Conservation (phyloP, 2,113 vertebrate species). For the Phylloscopus whistleri region DNA sequence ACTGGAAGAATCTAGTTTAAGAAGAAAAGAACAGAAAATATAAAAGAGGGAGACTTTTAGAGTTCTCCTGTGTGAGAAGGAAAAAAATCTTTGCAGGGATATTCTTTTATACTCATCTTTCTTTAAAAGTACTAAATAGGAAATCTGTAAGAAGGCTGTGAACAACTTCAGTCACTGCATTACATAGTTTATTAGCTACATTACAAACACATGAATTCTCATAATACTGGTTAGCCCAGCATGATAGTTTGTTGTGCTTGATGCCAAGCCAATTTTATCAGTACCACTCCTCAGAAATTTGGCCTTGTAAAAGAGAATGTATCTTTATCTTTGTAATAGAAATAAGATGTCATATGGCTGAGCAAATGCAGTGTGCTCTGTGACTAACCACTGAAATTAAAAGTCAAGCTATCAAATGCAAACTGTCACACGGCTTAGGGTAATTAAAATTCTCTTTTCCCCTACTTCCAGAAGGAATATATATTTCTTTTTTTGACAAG, state of each 20-base stretch:
- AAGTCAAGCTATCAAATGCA: constrained; percentile 49
- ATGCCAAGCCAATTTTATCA: constrained; percentile 44
- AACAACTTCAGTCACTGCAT: neutral
- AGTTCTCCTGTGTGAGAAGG: neutral
- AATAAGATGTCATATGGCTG: constrained; percentile 56
- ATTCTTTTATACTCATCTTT: neutral
- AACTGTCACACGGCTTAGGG: neutral
- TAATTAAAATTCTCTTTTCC: constrained; percentile 52
- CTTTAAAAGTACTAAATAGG: neutral
- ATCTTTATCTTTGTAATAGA: constrained; percentile 40
- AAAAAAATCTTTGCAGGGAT: neutral
- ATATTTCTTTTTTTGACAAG: neutral
- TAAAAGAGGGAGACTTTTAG: neutral
- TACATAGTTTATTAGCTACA: neutral
- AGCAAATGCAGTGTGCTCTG: neutral
- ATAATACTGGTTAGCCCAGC: constrained; percentile 27
- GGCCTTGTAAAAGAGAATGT: constrained; percentile 42
- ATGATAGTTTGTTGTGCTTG: neutral
- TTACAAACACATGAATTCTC: constrained; percentile 41
- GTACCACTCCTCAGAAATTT: constrained; percentile 39
- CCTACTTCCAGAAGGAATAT: neutral
- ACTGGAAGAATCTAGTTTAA: neutral
- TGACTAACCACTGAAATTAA: constrained; percentile 52
- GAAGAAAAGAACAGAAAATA: neutral
- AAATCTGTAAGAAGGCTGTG: neutral